Percentiles rank a stretch among this genome's conserved stretches.
Conservation (phyloP, 1,140 invertebrate species). For the Philotrypesis tridentata region DNA sequence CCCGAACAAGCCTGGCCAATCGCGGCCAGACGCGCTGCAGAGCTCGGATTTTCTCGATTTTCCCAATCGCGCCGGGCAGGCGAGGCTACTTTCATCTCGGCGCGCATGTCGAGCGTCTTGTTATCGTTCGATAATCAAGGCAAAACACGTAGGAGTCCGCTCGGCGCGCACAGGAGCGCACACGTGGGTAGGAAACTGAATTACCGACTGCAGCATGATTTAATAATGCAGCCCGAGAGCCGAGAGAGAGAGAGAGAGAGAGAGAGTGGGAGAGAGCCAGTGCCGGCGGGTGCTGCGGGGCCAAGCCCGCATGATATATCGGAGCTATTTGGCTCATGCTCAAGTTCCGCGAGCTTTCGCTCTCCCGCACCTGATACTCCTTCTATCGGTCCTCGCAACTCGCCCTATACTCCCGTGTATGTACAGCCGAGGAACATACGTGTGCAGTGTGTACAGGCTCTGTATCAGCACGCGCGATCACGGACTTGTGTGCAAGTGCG, state of each 20-base stretch:
- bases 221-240: conserved; percentile 59
- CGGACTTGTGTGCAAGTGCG: neutral
- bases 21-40: neutral
- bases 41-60: neutral
- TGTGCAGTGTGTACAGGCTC: neutral
- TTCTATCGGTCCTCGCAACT: no score
- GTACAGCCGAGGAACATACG: no score
- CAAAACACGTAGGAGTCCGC: conserved; percentile 59
- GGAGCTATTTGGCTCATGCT: conserved; percentile 61
- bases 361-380: neutral
- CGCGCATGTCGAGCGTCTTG: conserved; percentile 46
- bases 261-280: no score
- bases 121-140: conserved; percentile 67
- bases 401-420: no score
- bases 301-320: conserved; percentile 57
- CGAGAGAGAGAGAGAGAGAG: no score
- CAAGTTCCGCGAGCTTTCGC: conserved; percentile 44
- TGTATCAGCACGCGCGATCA: neutral
- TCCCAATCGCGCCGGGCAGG: neutral
- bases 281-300: neutral
- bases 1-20: no score
- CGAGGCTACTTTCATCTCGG: no score
- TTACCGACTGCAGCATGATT: conserved; percentile 67
- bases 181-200: conserved; percentile 64
- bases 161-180: conserved; percentile 32